A percentile compares a stretch with the other conserved stretches of the same genome.
Evolutionary conservation across 2,113 vertebrate species (phyloP).

Genomic region (Cebus imitator): DNA sequence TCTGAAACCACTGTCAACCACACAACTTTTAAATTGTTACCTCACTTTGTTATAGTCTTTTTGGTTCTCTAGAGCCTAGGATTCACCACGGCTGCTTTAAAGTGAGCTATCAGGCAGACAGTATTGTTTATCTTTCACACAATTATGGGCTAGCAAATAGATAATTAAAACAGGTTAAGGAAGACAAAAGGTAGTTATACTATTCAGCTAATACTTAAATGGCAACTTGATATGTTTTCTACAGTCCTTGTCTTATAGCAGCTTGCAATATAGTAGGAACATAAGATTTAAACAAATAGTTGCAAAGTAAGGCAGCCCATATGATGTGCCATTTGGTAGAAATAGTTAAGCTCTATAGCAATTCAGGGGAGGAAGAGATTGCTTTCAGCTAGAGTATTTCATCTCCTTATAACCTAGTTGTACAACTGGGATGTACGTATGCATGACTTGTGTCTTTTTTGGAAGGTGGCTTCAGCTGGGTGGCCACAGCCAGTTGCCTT

Average conservation of each 20-base stretch:
- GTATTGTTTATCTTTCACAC: background rate
- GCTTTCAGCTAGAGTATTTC: background rate
- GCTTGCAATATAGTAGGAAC: background rate
- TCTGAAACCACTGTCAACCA: background rate
- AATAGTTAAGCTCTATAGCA: background rate
- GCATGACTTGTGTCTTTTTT: background rate
- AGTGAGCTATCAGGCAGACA: background rate
- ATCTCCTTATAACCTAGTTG: background rate
- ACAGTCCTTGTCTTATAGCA: background rate
- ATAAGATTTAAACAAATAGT: background rate
- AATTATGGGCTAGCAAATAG: background rate
- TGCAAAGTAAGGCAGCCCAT: background rate
- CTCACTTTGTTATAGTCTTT: background rate
- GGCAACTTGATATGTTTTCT: background rate
- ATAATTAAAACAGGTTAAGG: background rate
- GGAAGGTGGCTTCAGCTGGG: background rate
- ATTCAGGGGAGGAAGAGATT: background rate
- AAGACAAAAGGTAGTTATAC: background rate
- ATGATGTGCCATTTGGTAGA: background rate
- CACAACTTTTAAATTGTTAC: background rate
- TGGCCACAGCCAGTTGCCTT: background rate
- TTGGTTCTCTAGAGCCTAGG: background rate
- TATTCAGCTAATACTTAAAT: background rate
- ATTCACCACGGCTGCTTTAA: constrained; percentile 12
- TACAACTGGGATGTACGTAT: background rate